phyloP scores from a whole-genome alignment of 2,888 invertebrate genomes.

The Eubasilissa splendida region DNA sequence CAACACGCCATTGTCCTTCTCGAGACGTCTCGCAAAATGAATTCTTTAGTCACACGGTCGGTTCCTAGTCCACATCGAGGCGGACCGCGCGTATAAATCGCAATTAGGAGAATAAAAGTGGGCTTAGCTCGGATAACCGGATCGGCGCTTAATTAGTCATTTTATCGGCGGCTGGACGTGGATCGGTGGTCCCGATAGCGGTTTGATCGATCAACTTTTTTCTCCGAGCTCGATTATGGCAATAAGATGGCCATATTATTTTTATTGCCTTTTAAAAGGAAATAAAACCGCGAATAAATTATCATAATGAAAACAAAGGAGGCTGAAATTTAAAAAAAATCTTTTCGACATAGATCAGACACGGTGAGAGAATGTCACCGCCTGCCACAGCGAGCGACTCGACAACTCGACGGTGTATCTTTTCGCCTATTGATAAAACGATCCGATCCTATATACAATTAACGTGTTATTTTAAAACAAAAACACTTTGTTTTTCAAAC shows the following conservation, averaged over 20 bases:
- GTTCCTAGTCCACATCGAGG: not conserved
- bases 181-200: constrained; percentile 41
- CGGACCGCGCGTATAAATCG: constrained; percentile 44
- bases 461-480: too few relatives aligned
- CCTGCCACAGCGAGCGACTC: too few relatives aligned
- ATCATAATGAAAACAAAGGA: constrained; percentile 28
- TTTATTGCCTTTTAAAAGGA: constrained; percentile 40
- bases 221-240: constrained; percentile 21
- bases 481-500: too few relatives aligned
- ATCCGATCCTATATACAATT: too few relatives aligned
- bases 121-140: constrained; percentile 41
- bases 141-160: constrained; percentile 50
- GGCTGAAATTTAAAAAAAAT: too few relatives aligned
- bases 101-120: constrained; percentile 47
- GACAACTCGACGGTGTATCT: too few relatives aligned
- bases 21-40: not conserved
- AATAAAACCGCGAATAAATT: constrained; percentile 36
- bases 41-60: not conserved
- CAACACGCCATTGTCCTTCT: not conserved
- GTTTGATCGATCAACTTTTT: constrained; percentile 41
- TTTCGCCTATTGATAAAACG: too few relatives aligned
- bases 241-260: constrained; percentile 19
- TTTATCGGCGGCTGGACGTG: constrained; percentile 45
- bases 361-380: too few relatives aligned
- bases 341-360: too few relatives aligned